phyloP scores from a whole-genome alignment of 2,888 invertebrate species.

The Oxytorus armatus region DNA sequence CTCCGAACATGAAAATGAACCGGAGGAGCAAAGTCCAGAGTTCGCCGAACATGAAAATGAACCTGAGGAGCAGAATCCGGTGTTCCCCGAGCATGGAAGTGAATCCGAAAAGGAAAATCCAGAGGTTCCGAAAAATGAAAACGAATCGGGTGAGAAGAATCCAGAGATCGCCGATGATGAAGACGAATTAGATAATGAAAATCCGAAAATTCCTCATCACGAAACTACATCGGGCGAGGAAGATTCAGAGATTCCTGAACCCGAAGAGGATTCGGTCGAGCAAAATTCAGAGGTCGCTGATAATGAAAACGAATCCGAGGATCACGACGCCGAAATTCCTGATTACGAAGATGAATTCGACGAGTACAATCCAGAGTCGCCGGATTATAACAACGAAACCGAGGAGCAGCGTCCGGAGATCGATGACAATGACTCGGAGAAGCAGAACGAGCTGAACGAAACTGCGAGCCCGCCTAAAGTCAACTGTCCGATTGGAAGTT shows the following conservation, averaged over 20 bases:
- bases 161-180: background rate
- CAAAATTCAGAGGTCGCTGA: background rate
- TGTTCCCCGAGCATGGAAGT: background rate
- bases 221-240: background rate
- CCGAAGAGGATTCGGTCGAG: background rate
- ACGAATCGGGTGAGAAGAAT: background rate
- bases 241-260: background rate
- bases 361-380: background rate
- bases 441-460: too few relatives aligned
- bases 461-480: too few relatives aligned
- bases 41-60: background rate
- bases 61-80: background rate
- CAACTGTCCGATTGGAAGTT: constrained; percentile 76
- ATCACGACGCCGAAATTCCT: background rate
- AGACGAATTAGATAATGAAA: background rate
- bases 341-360: background rate
- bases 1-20: background rate
- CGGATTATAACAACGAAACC: background rate
- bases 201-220: background rate
- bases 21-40: too few relatives aligned
- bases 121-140: background rate
- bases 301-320: background rate
- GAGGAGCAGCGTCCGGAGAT: background rate
- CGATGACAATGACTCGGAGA: background rate
- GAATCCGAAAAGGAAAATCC: background rate